phyloP scores from a whole-genome alignment of 2,888 invertebrate species.

The Smittia aterrima region DNA sequence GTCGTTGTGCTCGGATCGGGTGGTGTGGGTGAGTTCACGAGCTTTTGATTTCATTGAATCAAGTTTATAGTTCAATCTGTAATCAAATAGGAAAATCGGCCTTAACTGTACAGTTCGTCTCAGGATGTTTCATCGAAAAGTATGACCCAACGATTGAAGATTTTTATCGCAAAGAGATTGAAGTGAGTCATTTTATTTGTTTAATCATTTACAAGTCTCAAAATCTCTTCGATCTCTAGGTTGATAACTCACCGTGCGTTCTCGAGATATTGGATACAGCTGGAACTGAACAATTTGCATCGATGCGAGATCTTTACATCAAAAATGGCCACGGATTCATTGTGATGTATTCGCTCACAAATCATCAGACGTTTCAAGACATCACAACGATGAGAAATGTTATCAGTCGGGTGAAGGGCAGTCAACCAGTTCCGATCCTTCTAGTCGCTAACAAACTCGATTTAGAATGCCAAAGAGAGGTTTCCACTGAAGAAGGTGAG shows the following conservation, averaged over 20 bases:
- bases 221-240: conserved; percentile 47
- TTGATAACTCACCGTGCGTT: conserved; percentile 95
- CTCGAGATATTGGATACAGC: conserved; percentile 99
- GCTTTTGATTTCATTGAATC: background rate
- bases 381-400: conserved; percentile 98
- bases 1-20: conserved; percentile 99
- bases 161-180: conserved; percentile 99
- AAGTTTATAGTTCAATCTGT: background rate
- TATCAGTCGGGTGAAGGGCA: conserved; percentile 97
- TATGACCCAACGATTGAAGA: conserved; percentile 99
- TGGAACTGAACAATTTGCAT: conserved; percentile 98
- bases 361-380: conserved; percentile 96
- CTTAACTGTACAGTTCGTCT: conserved; percentile 98
- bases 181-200: conserved; percentile 60
- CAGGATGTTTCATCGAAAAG: conserved; percentile 99
- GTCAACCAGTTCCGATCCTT: conserved; percentile 93
- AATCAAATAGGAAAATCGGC: conserved; percentile 76
- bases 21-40: conserved; percentile 76
- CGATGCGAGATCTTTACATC: conserved; percentile 99
- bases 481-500: conserved; percentile 79
- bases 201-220: background rate
- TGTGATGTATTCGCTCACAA: conserved; percentile 97
- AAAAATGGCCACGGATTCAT: conserved; percentile 99
- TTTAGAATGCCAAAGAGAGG: conserved; percentile 97
- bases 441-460: conserved; percentile 99